Evolutionary conservation across 2,888 invertebrate genomes (phyloP).

Genomic region (Bellardia bayeri): DNA sequence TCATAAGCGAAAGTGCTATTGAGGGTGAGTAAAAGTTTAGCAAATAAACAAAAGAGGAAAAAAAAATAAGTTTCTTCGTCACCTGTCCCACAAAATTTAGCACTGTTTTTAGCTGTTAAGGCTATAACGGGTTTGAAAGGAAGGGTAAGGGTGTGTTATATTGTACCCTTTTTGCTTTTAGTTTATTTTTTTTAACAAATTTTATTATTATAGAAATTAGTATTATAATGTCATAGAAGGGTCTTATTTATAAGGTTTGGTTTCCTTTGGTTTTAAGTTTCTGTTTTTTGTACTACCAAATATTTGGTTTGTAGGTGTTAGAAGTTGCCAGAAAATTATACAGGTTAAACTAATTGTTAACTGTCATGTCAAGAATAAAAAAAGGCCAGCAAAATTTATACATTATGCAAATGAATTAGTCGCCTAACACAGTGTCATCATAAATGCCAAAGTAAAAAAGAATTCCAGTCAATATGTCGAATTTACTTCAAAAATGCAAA

Average conservation of each 20-base stretch:
- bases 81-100: background rate
- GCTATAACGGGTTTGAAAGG: background rate
- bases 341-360: background rate
- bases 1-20: conserved; percentile 80
- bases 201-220: conserved; percentile 56
- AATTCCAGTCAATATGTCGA: too few relatives aligned
- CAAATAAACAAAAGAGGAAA: background rate
- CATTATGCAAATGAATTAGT: conserved; percentile 11
- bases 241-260: conserved; percentile 29
- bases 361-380: background rate
- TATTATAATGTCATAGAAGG: conserved; percentile 15
- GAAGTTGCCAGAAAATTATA: conserved; percentile 32
- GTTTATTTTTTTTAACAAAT: background rate
- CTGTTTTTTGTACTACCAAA: background rate
- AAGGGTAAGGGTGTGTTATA: too few relatives aligned
- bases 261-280: background rate
- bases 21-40: conserved; percentile 81
- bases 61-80: background rate
- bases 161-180: background rate
- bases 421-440: background rate
- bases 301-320: conserved; percentile 44
- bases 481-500: too few relatives aligned
- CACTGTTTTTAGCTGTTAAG: background rate
- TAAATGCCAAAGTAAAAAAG: too few relatives aligned
- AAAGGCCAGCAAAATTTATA: background rate